Evolutionary conservation across 2,797 vertebrate species (phyloP).

Genomic region (Phyllotis vaccarum): DNA sequence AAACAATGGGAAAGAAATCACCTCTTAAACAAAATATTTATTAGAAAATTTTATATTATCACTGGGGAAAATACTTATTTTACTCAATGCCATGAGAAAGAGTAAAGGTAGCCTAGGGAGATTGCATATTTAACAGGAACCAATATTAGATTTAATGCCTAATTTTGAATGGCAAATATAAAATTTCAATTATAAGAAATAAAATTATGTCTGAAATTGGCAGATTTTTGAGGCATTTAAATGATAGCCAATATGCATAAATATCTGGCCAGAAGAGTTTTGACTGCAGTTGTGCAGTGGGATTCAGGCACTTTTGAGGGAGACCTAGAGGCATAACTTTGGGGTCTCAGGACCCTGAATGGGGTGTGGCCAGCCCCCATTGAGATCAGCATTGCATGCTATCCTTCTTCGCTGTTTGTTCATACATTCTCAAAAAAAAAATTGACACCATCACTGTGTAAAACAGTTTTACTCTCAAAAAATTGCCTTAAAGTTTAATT

Average conservation of each 20-base stretch:
- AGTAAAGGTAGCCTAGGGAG: constrained; percentile 19
- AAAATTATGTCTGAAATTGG: constrained; percentile 63
- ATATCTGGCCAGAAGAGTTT: constrained; percentile 62
- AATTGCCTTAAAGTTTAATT: too few relatives aligned
- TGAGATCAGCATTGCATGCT: too few relatives aligned
- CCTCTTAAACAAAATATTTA: neutral
- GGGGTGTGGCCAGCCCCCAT: too few relatives aligned
- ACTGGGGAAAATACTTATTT: constrained; percentile 53
- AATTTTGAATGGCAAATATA: constrained; percentile 62
- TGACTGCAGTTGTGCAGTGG: neutral
- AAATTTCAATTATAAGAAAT: constrained; percentile 70
- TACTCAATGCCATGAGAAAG: neutral
- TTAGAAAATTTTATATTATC: constrained; percentile 37
- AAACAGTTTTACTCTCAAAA: too few relatives aligned
- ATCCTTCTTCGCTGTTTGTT: too few relatives aligned
- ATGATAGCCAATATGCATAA: constrained; percentile 64
- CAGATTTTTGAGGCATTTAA: constrained; percentile 69
- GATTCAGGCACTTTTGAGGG: too few relatives aligned
- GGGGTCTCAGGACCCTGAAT: too few relatives aligned
- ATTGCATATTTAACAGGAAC: constrained; percentile 11
- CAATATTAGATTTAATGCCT: constrained; percentile 58
- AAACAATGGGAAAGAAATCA: neutral
- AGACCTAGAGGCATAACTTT: too few relatives aligned
- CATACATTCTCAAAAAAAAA: too few relatives aligned
- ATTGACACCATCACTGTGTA: too few relatives aligned